phyloP scores from a whole-genome alignment of 2,113 vertebrate species.

The Trachemys scripta region DNA sequence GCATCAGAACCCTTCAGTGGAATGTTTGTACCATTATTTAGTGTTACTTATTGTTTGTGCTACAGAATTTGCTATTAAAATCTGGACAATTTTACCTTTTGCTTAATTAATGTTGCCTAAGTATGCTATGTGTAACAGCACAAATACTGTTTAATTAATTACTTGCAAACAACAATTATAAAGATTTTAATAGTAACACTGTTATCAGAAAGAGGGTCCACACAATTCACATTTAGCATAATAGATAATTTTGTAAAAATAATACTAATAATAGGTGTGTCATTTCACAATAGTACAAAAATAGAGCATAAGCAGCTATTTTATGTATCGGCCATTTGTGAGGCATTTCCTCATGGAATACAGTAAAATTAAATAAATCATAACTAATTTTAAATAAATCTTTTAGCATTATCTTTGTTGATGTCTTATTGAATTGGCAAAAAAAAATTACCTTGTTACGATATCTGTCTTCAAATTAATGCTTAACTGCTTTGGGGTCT shows the following conservation, averaged over 20 bases:
- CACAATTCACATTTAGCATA: not conserved
- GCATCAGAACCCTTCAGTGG: not conserved
- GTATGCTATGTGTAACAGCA: not conserved
- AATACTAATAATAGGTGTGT: not conserved
- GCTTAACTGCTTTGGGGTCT: not conserved
- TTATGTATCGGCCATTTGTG: not conserved
- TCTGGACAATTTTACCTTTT: not conserved
- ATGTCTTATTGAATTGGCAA: not conserved
- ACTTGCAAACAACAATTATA: slow-evolving; percentile 5
- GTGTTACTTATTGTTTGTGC: not conserved
- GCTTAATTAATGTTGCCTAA: not conserved
- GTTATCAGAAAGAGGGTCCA: not conserved
- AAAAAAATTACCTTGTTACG: not conserved
- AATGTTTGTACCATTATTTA: not conserved
- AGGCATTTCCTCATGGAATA: not conserved
- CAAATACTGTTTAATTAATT: not conserved
- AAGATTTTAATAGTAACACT: not conserved
- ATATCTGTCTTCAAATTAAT: not conserved
- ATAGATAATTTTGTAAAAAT: not conserved
- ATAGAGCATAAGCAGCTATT: not conserved
- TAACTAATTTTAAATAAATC: not conserved
- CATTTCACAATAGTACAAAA: not conserved
- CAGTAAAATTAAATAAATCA: not conserved
- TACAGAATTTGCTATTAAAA: accelerated
- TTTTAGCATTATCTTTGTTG: not conserved